Evolutionary conservation across 2,113 vertebrate species (phyloP).

Genomic region (Salvelinus sp.): DNA sequence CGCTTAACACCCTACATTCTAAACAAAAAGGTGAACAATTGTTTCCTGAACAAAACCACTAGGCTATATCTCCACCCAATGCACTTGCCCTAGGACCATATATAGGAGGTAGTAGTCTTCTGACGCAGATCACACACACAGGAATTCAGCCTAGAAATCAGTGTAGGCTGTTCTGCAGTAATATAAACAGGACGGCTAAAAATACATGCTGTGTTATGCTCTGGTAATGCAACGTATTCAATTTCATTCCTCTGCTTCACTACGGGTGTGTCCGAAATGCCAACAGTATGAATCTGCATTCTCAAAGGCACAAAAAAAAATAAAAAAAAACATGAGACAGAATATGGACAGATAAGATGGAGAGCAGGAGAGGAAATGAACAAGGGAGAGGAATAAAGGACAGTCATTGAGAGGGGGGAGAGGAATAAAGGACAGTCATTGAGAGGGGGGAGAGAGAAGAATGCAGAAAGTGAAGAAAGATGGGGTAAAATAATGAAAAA

Average conservation of each 20-base stretch:
- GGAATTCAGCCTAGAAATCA: background rate
- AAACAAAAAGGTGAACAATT: background rate
- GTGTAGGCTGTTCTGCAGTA: slow-evolving; percentile 15
- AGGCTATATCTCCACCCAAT: background rate
- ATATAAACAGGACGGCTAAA: slow-evolving; percentile 49
- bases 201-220: slow-evolving; percentile 23
- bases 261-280: background rate
- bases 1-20: slow-evolving; percentile 18
- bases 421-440: no score
- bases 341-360: background rate
- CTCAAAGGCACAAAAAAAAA: background rate
- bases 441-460: background rate
- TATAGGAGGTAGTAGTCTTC: background rate
- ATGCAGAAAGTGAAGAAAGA: background rate
- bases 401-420: background rate
- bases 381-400: no score
- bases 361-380: background rate
- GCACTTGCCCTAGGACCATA: background rate
- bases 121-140: slow-evolving; percentile 10
- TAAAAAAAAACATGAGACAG: background rate
- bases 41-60: no score
- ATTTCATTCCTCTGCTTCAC: slow-evolving; percentile 10
- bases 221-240: background rate
- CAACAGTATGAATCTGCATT: background rate
- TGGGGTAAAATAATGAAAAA: no score